A percentile compares a stretch with the other conserved stretches of the same genome.
Evolutionary conservation across 1,140 invertebrate species (phyloP).

Genomic region (Acromyrmex echinatior): DNA sequence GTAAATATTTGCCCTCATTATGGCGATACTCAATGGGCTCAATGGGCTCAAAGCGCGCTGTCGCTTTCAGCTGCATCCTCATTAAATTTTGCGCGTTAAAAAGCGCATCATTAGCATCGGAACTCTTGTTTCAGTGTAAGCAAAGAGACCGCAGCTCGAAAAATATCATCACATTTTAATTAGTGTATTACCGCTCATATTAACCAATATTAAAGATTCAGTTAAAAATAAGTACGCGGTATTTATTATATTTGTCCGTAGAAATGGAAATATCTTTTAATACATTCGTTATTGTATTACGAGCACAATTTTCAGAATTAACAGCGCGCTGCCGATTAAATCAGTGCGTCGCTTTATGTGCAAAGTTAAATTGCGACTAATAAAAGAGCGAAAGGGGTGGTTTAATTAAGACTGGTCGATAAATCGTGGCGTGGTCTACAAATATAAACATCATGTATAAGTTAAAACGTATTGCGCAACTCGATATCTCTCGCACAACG

Average conservation of each 20-base stretch:
- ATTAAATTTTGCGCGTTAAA: conserved; percentile 52
- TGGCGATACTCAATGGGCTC: conserved; percentile 11
- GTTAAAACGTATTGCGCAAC: conserved; percentile 32
- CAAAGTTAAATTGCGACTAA: conserved; percentile 1
- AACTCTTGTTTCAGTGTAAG: not conserved
- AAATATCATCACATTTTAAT: conserved; percentile 18
- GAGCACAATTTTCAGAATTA: conserved; percentile 14
- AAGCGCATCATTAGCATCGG: not conserved
- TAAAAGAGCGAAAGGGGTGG: conserved; percentile 6
- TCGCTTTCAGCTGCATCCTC: conserved; percentile 23
- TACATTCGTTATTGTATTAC: not conserved
- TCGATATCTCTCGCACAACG: not conserved
- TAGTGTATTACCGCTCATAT: not conserved
- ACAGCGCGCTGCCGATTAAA: not conserved
- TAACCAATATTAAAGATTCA: conserved; percentile 4
- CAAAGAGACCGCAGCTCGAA: not conserved
- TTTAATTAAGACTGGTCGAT: conserved; percentile 36
- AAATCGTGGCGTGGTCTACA: conserved; percentile 6
- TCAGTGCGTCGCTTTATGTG: not conserved
- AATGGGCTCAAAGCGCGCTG: conserved; percentile 29
- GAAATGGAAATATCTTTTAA: not conserved
- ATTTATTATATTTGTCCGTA: not conserved
- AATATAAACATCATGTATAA: conserved; percentile 30
- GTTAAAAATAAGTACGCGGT: not conserved
- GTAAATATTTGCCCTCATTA: conserved; percentile 49